Base-by-base conservation (phyloP, 2,113 vertebrate genomes). In the Tragelaphus buxtoni region DNA sequence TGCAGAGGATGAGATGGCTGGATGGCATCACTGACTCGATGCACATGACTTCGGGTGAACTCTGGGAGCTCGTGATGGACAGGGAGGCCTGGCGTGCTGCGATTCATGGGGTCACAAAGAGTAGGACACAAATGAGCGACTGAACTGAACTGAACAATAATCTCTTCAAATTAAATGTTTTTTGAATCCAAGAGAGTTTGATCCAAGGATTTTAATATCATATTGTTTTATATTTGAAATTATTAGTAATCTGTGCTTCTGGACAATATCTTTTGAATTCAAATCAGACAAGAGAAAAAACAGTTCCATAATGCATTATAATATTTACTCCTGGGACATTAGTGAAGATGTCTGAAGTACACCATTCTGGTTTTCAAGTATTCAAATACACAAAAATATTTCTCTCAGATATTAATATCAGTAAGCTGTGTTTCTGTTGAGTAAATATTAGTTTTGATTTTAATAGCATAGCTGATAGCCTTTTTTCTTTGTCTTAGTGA, bases 381-480 rank as follows among this genome's bases (percentile, higher is more conserved):
- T 47, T 83, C 45, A 88, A 61, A 55, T 94, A 84, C 39, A 63
- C 45, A 90, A 35, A 61, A 80, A 55, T 30, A 42, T 89, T 65
- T 24, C 2, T 79, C 22, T 92, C 60, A 89, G 24, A 85, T 53
- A 69, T 53, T 72, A 86, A 35, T 60, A 79, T 51, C 28, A 77
- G 28, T 88, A 88, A 56, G 6, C 13, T 42, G 1, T 39, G 12
- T 35, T 49, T 51, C 51, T 45, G 0, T 69, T 77, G 32, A 83
- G 32, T 0, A 88, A 83, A 24, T 63, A 35, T 79, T 80, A 81
- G 32, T 14, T 39, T 91, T 69, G 24, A 51, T 56, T 94, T 87
- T 77, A n/a, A 45, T 56, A 65, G 61, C 14, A 49, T 56, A 55
- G 45, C 5, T 88, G 1, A 30, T 88, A 28, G 63, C 8, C 6